Base-by-base conservation (phyloP, 2,113 vertebrate species). In the Gadus chalcogrammus region DNA sequence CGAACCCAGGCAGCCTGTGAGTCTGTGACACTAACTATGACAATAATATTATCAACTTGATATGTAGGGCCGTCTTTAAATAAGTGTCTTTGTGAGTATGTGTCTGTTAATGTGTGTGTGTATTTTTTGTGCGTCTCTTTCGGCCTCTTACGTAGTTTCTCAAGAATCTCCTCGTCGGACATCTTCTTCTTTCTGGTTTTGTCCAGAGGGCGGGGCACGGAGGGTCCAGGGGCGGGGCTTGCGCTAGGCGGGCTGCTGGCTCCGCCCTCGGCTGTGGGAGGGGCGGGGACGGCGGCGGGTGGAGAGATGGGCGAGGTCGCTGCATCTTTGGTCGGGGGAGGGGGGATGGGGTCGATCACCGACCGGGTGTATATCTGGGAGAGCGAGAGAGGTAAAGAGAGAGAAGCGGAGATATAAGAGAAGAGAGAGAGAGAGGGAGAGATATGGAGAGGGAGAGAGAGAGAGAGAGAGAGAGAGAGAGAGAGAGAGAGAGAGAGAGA, bases 151-250 rank as follows among this genome's bases (percentile, higher is more conserved):
- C 96, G 93, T 82, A 99, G 85, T 92, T 99, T 99, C 87, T 99
- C 97, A 84, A 99, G 85, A 77, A 99, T 98, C 88, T 99, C 97
- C 76, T 99, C 97, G 22, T 99, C 97, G 0, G 96, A 95, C 97
- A 99, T 99, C 91, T 99, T 99, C 88, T 99, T 98, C 88, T 99
- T 98, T 91, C 95, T 94, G 59, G 90, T 91, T 80, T 98, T 99
- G 81, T 99, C 97, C 0, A 85, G 82, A 64, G 87, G 92, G 73
- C 92, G 93, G 27, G 91, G 91, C 74, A 94, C 71, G 63, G 93
- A 91, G 13, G 94, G 93, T 0, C 93, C 86, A 0, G 86, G 83
- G 15, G 89, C 67, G 0, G 89, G 68, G 59, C 91, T 82, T 0
- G 87, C 82, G 16, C 78, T 82, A 55, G 83, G 78, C 0, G 82